A percentile compares a stretch with the other conserved stretches of the same genome.
Conservation (phyloP, 2,113 vertebrate species). For the Mungos mungo region DNA sequence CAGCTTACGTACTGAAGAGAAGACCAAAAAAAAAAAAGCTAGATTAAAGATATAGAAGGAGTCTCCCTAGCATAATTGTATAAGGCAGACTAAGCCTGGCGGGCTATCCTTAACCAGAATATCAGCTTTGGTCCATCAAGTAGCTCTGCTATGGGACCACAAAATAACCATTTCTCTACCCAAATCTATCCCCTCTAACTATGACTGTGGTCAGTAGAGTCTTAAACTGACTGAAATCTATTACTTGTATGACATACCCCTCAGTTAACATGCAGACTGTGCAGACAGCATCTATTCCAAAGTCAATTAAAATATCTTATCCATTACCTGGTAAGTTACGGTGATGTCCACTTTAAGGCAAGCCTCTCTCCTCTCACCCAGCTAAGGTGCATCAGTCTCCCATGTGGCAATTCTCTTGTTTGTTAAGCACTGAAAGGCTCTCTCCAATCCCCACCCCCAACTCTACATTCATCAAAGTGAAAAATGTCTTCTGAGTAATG, state of each 20-base stretch:
- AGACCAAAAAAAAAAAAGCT: background rate
- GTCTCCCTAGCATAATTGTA: background rate
- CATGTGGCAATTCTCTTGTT: background rate
- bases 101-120: background rate
- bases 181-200: background rate
- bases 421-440: background rate
- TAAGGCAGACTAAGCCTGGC: background rate
- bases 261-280: background rate
- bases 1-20: constrained; percentile 91
- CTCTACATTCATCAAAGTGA: background rate
- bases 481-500: background rate
- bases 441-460: background rate
- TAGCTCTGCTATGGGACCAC: background rate
- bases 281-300: background rate
- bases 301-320: constrained; percentile 12
- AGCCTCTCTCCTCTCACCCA: background rate
- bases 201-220: background rate
- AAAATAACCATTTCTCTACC: background rate
- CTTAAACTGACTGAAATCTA: background rate
- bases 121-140: background rate
- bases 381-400: background rate
- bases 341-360: background rate
- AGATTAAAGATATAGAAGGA: background rate
- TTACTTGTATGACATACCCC: background rate
- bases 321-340: background rate